Conservation (phyloP, 2,888 invertebrate genomes). For the Athetis lepigone region DNA sequence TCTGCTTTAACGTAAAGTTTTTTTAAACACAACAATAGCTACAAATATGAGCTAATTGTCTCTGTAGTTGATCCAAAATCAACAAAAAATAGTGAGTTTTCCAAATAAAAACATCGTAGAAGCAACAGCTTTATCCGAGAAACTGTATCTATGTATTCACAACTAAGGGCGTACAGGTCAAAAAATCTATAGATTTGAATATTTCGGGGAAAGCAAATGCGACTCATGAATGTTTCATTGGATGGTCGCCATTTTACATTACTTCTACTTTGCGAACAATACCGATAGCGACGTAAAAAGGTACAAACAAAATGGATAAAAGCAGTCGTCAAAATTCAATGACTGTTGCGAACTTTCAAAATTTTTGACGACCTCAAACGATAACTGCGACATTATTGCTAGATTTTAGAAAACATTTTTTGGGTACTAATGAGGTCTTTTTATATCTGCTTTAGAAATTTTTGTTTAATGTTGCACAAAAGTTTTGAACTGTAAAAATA, state of each 20-base stretch:
- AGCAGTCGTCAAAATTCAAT: constrained; percentile 47
- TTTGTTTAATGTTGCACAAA: constrained; percentile 25
- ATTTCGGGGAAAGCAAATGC: constrained; percentile 62
- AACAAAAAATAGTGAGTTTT: neutral
- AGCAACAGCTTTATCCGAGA: constrained; percentile 48
- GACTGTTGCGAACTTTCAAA: constrained; percentile 35
- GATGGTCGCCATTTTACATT: constrained; percentile 72
- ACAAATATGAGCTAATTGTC: too few species aligned
- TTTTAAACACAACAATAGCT: too few species aligned
- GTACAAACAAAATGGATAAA: constrained; percentile 53
- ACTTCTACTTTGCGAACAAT: constrained; percentile 62
- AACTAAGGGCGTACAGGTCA: constrained; percentile 40
- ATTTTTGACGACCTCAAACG: constrained; percentile 31
- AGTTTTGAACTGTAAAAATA: constrained; percentile 1
- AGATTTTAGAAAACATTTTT: constrained; percentile 9
- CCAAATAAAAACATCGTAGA: constrained; percentile 24
- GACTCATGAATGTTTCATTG: constrained; percentile 79
- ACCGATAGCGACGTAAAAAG: constrained; percentile 53
- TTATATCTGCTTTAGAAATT: constrained; percentile 3
- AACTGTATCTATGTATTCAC: constrained; percentile 38
- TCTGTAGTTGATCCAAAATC: neutral
- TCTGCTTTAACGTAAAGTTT: too few species aligned
- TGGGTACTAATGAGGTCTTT: constrained; percentile 11
- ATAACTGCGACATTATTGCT: constrained; percentile 10
- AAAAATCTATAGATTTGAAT: constrained; percentile 65